Evolutionary conservation across 2,888 invertebrate genomes (phyloP).

Genomic region (Nomada ruficornis): DNA sequence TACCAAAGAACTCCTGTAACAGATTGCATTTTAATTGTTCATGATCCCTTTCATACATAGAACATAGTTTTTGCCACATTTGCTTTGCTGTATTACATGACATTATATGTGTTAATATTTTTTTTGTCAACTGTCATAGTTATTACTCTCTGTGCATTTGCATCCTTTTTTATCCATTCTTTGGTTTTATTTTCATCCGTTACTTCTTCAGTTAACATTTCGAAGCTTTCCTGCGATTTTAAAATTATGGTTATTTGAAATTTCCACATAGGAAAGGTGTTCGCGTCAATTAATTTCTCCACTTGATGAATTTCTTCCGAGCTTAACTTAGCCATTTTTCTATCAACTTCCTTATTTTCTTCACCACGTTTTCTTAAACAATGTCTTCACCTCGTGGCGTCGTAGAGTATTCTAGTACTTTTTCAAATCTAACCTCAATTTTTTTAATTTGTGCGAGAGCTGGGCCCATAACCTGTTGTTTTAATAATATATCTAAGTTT

Average conservation of each 20-base stretch:
- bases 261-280: not conserved
- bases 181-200: not conserved
- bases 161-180: conserved; percentile 36
- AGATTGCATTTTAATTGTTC: not conserved
- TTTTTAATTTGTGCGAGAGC: not conserved
- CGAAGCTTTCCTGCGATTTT: not conserved
- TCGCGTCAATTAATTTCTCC: not conserved
- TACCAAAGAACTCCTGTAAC: conserved; percentile 35
- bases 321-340: no score
- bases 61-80: conserved; percentile 46
- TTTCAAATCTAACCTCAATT: not conserved
- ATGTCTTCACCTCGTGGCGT: not conserved
- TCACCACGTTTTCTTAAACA: not conserved
- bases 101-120: conserved; percentile 36
- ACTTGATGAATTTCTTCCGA: not conserved
- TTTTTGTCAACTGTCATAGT: conserved; percentile 39
- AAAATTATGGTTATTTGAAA: not conserved
- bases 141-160: conserved; percentile 32
- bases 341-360: not conserved
- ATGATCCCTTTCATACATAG: conserved; percentile 26
- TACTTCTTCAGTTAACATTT: not conserved
- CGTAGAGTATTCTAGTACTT: no score
- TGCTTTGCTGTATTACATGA: conserved; percentile 45
- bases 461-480: not conserved
- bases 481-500: no score